Evolutionary conservation across 2,888 invertebrate species (phyloP), one percentile per base, ranked within the genome.

Genomic region (Buathra laborator): DNA sequence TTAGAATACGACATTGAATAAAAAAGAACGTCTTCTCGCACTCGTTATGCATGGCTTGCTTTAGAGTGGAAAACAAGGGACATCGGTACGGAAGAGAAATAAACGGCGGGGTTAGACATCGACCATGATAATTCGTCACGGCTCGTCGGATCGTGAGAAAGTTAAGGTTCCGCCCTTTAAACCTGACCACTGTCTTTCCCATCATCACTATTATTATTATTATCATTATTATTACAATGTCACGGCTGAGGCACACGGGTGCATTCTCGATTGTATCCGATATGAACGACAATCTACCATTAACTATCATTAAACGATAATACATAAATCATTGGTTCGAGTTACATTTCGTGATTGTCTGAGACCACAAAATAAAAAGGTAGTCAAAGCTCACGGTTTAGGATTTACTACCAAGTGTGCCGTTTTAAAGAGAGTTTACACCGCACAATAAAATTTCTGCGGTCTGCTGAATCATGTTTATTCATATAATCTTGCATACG

Each of bases 121-220:
- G 48, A 81, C 48, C 67, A 32, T 68, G 74, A 75, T 59, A 75
- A 81, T 68, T 76, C 76, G 80, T 80, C 75, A 84, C 71, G 83
- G 83, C 59, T 84, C 83, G 83, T 71, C 83, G 48, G 76, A 80
- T 76, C 80, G 80, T 84, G 83, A 84, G 83, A 84, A 84, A 84
- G 76, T 84, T 71, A 53, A 56, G 48, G 74, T 32, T 64, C 51
- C 48, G 66, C 74, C 71, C 64, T 84, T 19, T 24, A n/a, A 29
- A 48, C 44, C 53, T 29, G 19, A 29, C 19, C 62, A 64, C 64
- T n/a, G 70, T 64, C 64, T 75, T 71, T 37, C 37, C 32, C 64
- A 7, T 71, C 46, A 64, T 79, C 46, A 56, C 24, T 19, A 10
- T 71, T 37, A 64, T 79, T 37, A 56, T 56, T 19, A 9, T 37